Conservation (phyloP, 2,888 invertebrate species). For the Drosophila koepferae region DNA sequence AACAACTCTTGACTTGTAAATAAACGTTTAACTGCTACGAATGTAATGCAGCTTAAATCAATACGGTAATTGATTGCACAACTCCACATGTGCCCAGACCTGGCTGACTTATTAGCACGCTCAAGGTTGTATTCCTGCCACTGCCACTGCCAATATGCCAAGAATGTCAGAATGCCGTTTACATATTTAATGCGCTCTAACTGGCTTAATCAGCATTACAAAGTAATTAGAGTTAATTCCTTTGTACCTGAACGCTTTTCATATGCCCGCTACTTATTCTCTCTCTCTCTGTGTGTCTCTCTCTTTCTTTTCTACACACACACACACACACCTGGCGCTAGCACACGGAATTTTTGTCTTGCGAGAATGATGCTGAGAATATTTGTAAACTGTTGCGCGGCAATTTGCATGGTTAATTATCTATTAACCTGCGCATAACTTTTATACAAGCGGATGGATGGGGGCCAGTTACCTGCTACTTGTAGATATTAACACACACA, state of each 20-base stretch:
- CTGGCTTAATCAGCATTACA: slow-evolving; percentile 80
- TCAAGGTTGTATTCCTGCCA: background rate
- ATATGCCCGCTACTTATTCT: slow-evolving; percentile 12
- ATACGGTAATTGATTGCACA: slow-evolving; percentile 16
- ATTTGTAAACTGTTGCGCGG: slow-evolving; percentile 78
- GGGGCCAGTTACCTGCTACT: slow-evolving; percentile 30
- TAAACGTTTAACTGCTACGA: slow-evolving; percentile 20
- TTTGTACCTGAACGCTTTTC: slow-evolving; percentile 66
- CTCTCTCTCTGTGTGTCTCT: slow-evolving; percentile 9
- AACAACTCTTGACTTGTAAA: slow-evolving; percentile 29
- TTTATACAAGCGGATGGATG: slow-evolving; percentile 43
- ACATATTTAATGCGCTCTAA: slow-evolving; percentile 74
- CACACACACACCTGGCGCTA: slow-evolving; percentile 18
- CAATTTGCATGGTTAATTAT: slow-evolving; percentile 81
- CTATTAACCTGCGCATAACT: slow-evolving; percentile 80
- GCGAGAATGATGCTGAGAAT: slow-evolving; percentile 53
- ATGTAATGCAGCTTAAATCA: slow-evolving; percentile 25
- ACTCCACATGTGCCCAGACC: background rate
- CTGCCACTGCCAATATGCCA: slow-evolving; percentile 54
- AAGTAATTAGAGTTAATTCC: slow-evolving; percentile 80
- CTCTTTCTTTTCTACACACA: background rate
- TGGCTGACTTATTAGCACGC: slow-evolving; percentile 1
- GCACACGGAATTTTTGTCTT: slow-evolving; percentile 23
- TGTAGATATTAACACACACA: slow-evolving; percentile 35
- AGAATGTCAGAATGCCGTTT: slow-evolving; percentile 66